These are phyloP conservation scores for Cotesia chilonis DNA, from an alignment of 1,140 invertebrate species.

Conservation along the genomic window DNA sequence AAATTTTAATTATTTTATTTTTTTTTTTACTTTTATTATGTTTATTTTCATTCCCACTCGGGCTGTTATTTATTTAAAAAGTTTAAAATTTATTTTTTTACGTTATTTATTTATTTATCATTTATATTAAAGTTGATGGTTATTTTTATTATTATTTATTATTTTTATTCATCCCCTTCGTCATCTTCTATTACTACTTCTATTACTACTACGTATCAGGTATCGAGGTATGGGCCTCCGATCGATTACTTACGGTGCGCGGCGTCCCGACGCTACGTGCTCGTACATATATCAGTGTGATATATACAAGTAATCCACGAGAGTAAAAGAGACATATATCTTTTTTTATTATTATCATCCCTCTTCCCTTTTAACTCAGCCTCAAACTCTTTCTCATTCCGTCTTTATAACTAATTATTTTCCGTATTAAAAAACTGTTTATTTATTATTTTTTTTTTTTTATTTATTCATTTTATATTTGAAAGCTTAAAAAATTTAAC, in stretches of 20 bases:
- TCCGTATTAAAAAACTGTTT: too few species aligned
- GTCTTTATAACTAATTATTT: too few species aligned
- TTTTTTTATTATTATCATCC: background rate
- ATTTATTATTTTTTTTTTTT: too few species aligned
- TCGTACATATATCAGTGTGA: background rate
- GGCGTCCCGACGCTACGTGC: slow-evolving; percentile 1
- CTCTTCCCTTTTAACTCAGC: slow-evolving; percentile 3
- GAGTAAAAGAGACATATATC: background rate
- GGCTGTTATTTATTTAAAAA: slow-evolving; percentile 27
- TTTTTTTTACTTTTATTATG: too few species aligned
- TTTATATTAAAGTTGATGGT: background rate
- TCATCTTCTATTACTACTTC: background rate
- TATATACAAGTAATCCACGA: slow-evolving; percentile 17
- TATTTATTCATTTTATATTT: too few species aligned
- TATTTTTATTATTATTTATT: slow-evolving; percentile 1
- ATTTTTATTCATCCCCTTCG: too few species aligned
- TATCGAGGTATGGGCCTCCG: slow-evolving; percentile 18
- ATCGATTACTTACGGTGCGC: slow-evolving; percentile 16
- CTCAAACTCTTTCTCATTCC: too few species aligned
- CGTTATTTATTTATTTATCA: slow-evolving; percentile 14
- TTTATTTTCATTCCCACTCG: background rate
- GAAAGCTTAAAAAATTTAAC: too few species aligned
- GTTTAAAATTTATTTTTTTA: slow-evolving; percentile 8
- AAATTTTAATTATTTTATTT: too few species aligned
- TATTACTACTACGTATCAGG: slow-evolving; percentile 23